Percentiles rank a stretch among this genome's conserved stretches.
Conservation (phyloP, 2,797 vertebrate species). For the Cichlasoma orientale region DNA sequence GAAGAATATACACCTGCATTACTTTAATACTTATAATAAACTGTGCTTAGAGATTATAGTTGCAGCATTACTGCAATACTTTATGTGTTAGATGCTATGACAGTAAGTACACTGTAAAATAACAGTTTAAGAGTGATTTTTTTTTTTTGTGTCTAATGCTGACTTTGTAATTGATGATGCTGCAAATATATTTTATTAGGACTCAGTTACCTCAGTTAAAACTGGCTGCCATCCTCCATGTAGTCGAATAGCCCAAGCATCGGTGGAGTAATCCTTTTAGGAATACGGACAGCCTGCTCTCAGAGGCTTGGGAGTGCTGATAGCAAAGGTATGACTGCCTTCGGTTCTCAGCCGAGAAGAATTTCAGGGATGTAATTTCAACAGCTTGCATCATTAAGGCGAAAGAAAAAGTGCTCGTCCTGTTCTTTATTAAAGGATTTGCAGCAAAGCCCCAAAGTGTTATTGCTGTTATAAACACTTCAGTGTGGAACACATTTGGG, state of each 20-base stretch:
- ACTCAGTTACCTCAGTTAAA: not conserved
- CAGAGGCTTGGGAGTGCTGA: not conserved
- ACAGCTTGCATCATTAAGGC: not conserved
- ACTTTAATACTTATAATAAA: too few species aligned
- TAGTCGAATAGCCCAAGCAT: not conserved
- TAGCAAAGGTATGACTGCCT: not conserved
- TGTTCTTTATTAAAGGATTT: not conserved
- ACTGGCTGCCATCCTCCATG: not conserved
- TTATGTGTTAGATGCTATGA: not conserved
- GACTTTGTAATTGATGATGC: not conserved
- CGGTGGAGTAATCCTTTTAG: not conserved
- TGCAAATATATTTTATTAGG: not conserved
- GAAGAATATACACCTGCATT: not conserved
- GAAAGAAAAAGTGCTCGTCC: not conserved
- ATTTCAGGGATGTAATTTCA: not conserved
- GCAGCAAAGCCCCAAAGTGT: not conserved
- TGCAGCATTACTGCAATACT: not conserved
- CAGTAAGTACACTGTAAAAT: not conserved
- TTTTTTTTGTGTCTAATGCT: not conserved
- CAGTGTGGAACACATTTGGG: not conserved
- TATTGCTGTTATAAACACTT: slow-evolving; percentile 3
- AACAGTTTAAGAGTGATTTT: not conserved
- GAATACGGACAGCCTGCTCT: not conserved
- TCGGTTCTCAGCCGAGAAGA: not conserved
- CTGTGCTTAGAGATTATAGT: not conserved